phyloP scores from a whole-genome alignment of 2,888 invertebrate species.

The Ophioninae sp. region DNA sequence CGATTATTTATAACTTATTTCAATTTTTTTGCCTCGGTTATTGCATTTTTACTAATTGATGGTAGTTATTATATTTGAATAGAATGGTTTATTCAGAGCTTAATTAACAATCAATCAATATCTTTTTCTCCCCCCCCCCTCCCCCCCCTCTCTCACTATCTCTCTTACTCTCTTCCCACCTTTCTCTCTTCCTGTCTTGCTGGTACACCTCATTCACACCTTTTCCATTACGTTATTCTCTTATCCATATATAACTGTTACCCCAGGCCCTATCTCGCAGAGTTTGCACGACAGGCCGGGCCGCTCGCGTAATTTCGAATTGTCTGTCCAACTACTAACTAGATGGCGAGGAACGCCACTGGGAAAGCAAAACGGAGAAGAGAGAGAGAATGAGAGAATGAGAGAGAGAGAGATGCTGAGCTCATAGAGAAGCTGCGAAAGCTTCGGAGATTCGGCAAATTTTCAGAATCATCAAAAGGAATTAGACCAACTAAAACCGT shows the following conservation, averaged over 20 bases:
- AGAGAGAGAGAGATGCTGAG: constrained; percentile 15
- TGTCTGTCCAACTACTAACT: constrained; percentile 76
- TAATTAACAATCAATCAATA: too few relatives aligned
- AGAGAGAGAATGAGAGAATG: constrained; percentile 20
- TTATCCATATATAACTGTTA: constrained; percentile 24
- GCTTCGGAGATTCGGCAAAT: constrained; percentile 62
- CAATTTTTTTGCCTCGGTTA: too few relatives aligned
- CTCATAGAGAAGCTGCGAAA: constrained; percentile 13
- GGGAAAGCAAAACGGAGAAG: constrained; percentile 24
- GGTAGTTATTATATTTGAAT: too few relatives aligned
- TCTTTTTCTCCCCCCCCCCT: constrained; percentile 25
- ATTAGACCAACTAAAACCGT: constrained; percentile 65
- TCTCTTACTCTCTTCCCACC: constrained; percentile 40
- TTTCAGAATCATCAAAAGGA: constrained; percentile 70
- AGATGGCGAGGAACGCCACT: constrained; percentile 66
- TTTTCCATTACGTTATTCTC: constrained; percentile 7
- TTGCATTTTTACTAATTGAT: too few relatives aligned
- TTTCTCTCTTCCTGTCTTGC: background rate
- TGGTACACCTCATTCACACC: constrained; percentile 50
- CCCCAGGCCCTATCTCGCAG: constrained; percentile 17
- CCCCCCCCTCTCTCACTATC: constrained; percentile 29
- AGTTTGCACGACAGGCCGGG: constrained; percentile 49
- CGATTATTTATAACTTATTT: too few relatives aligned
- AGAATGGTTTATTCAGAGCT: too few relatives aligned
- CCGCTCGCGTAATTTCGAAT: constrained; percentile 73